Evolutionary conservation across 1,140 invertebrate genomes (phyloP), one percentile per base, ranked within the genome.

Genomic region (Listronotus bonariensis): DNA sequence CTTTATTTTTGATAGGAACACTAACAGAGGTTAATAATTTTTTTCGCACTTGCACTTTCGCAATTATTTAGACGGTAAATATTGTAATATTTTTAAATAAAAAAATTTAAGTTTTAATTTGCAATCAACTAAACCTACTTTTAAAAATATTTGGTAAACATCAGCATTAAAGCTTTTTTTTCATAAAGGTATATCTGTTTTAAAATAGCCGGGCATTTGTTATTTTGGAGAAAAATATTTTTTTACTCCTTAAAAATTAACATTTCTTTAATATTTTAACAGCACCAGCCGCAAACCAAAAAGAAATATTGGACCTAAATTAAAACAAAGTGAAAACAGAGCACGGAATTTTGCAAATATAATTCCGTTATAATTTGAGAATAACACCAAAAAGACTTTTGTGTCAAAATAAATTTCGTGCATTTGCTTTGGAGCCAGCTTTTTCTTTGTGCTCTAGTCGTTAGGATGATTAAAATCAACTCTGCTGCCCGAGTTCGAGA

Each of bases 401-500:
- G 57, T 60, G 57, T 51, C 57, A 49, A 60, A 60, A 60, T 60
- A 60, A 60, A 60, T 60, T 60, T 60, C 43, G 45, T 40, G 18
- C 46, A 49, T 60, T 60, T 58, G 55, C 55, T 58, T 46, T 36
- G 55, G 42, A 58, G 55, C 18, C 48, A 15, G 57, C 57, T 60
- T 60, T 60, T 52, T 52, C 48, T 60, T 60, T 49, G 40, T 60
- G 46, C 57, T 49, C 10, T 15, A 15, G 57, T 52, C 57, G 57
- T 60, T 52, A 51, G 45, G 34, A 51, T 60, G 57, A 60, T 60
- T 60, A 60, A 60, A 60, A 60, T 60, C 57, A 60, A 48, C 57
- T 60, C 46, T 41, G 45, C 45, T 15, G 55, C 20, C 26, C 55
- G 41, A 20, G 10, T 34, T 57, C 26, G 20, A 52, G 48, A 51